Conservation (phyloP, 1,140 invertebrate genomes). For the Nylanderia fulva region DNA sequence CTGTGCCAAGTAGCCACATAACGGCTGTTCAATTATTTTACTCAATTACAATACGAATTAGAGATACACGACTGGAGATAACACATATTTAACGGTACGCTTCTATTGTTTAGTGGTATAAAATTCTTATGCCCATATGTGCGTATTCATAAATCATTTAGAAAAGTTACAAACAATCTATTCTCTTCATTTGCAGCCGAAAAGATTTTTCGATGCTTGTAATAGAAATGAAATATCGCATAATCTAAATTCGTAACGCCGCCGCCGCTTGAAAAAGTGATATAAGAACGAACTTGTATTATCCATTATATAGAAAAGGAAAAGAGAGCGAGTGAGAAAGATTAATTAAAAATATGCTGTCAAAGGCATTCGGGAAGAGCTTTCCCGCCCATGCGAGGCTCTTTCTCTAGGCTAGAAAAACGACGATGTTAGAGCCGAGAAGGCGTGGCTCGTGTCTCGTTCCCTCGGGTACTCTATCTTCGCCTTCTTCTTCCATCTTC, state of each 20-base stretch:
- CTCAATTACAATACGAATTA: neutral
- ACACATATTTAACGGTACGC: constrained; percentile 22
- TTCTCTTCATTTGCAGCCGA: neutral
- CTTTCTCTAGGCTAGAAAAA: constrained; percentile 66
- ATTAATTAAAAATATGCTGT: constrained; percentile 63
- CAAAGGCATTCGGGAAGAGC: constrained; percentile 27
- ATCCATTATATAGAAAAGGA: constrained; percentile 3
- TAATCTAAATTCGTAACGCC: constrained; percentile 39
- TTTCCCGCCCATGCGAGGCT: constrained; percentile 46
- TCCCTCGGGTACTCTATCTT: constrained; percentile 52
- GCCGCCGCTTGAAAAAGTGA: neutral
- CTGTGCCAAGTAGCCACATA: constrained; percentile 22
- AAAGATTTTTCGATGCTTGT: neutral
- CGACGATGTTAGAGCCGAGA: constrained; percentile 48
- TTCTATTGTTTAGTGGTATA: constrained; percentile 5
- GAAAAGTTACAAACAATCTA: neutral
- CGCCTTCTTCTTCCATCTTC: constrained; percentile 34
- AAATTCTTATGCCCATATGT: constrained; percentile 21
- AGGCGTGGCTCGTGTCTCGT: constrained; percentile 69
- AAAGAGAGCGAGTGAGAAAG: constrained; percentile 40
- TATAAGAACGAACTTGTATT: constrained; percentile 46
- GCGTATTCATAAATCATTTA: constrained; percentile 20
- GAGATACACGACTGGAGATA: constrained; percentile 11
- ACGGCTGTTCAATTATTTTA: constrained; percentile 21
- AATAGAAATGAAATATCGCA: constrained; percentile 15